Evolutionary conservation across 2,888 invertebrate species (phyloP), one percentile per base, ranked within the genome.

Genomic region (Scrobipalpa costella): DNA sequence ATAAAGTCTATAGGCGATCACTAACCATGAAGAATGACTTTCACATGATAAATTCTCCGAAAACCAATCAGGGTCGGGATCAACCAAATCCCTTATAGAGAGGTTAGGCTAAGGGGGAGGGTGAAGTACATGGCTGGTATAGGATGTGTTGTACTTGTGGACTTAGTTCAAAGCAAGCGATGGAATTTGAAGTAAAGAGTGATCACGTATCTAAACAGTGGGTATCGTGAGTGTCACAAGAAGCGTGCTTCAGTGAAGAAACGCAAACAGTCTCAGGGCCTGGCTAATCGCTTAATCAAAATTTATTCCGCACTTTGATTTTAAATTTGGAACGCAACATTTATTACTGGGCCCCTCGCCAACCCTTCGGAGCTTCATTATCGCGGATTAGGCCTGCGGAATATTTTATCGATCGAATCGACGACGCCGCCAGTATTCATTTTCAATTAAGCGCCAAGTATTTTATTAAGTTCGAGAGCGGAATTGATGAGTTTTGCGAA

Each of bases 281-380:
- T 73, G 74, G 90, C 89, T 91, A 90, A 90, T 90, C 91, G 90
- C 88, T 90, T 90, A 90, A 90, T 90, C 90, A 89, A 91, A 91
- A 91, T 90, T 90, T 90, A 91, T 90, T 90, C 91, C 90, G 88
- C 90, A 89, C 90, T 91, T 90, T 90, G 89, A 90, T 91, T 90
- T 90, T 90, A 91, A 91, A 91, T 90, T 90, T 90, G 86, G 83
- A 67, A 88, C 89, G 90, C 89, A 90, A 91, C 90, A 90, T 91
- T 90, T 90, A 90, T 91, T 91, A 90, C 81, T 84, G 84, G 82
- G 79, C 85, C 88, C 88, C 87, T 85, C 83, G 80, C 81, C 87
- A 89, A 87, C 89, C 90, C 89, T 90, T 88, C 87, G 79, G 77
- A 78, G 84, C 85, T 90, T 91, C 90, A 91, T 91, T 90, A 91